Conservation (phyloP, 2,113 vertebrate species). For the Rafetus swinhoei region DNA sequence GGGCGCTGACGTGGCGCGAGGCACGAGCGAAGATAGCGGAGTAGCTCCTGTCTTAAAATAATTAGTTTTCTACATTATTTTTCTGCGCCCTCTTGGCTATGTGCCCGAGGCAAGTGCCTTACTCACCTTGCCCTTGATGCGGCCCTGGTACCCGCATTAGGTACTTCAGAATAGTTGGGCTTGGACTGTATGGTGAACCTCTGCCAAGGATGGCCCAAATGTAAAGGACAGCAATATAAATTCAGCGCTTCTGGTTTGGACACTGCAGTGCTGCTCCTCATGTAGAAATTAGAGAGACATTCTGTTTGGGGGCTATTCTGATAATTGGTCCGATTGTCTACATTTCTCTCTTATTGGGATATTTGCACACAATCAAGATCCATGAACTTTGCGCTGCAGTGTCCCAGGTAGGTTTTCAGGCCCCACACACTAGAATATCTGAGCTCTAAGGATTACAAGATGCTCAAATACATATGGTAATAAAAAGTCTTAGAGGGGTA, state of each 20-base stretch:
- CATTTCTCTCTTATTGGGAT: background rate
- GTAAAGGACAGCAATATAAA: background rate
- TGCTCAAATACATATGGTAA: background rate
- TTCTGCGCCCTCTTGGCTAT: too few relatives aligned
- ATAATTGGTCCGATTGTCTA: background rate
- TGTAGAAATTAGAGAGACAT: background rate
- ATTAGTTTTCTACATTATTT: too few relatives aligned
- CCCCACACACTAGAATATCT: rapidly evolving
- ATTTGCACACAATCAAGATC: background rate
- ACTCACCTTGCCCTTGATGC: too few relatives aligned
- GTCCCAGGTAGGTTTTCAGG: too few relatives aligned
- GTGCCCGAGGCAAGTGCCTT: too few relatives aligned
- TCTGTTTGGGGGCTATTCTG: background rate
- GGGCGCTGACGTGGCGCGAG: too few relatives aligned
- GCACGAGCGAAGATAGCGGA: too few relatives aligned
- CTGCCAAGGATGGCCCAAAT: background rate
- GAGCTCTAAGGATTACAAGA: background rate
- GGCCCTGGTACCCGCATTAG: background rate
- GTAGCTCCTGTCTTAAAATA: too few relatives aligned
- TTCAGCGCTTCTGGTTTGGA: background rate
- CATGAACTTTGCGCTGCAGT: background rate
- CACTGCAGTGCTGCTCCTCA: background rate
- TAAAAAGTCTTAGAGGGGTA: too few relatives aligned
- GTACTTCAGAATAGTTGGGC: background rate
- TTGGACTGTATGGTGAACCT: too few relatives aligned